Conservation (phyloP, 1,140 invertebrate species). For the Chironomus tepperi region DNA sequence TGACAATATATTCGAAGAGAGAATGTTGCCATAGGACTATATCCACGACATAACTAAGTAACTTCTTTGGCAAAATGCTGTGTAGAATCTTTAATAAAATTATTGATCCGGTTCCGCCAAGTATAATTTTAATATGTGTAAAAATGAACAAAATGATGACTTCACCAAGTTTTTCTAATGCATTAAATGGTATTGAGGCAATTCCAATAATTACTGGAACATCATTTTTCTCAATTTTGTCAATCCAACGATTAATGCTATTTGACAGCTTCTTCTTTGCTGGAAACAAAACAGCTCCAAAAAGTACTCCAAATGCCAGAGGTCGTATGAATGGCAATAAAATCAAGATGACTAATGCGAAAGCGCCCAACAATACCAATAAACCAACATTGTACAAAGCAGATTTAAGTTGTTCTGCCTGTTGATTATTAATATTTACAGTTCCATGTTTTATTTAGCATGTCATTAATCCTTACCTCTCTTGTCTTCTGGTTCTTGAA, state of each 20-base stretch:
- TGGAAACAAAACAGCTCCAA: slow-evolving; percentile 75
- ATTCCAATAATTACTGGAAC: slow-evolving; percentile 56
- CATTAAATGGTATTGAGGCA: slow-evolving; percentile 56
- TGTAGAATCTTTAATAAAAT: slow-evolving; percentile 38
- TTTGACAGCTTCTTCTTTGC: slow-evolving; percentile 64
- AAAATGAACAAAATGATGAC: slow-evolving; percentile 49
- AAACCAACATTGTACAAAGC: slow-evolving; percentile 80
- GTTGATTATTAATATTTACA: neutral
- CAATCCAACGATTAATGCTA: slow-evolving; percentile 58
- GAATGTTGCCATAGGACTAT: slow-evolving; percentile 38
- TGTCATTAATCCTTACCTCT: slow-evolving; percentile 45
- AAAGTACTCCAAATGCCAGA: slow-evolving; percentile 76
- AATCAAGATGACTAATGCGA: slow-evolving; percentile 63
- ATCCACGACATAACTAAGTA: slow-evolving; percentile 43
- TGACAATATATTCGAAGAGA: slow-evolving; percentile 41
- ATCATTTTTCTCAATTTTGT: slow-evolving; percentile 44
- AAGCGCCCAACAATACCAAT: slow-evolving; percentile 60
- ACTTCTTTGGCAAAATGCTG: slow-evolving; percentile 47
- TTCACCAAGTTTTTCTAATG: slow-evolving; percentile 58
- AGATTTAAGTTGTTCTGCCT: slow-evolving; percentile 65
- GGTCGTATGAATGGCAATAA: slow-evolving; percentile 86
- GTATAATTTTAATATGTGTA: slow-evolving; percentile 47
- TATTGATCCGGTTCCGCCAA: slow-evolving; percentile 33
- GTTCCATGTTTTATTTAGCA: neutral
- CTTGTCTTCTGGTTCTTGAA: neutral